Percentiles rank a stretch among this genome's conserved stretches.
These are phyloP conservation scores for Brachymystax lenok DNA, from an alignment of 2,797 vertebrate species.

Conservation along the genomic window DNA sequence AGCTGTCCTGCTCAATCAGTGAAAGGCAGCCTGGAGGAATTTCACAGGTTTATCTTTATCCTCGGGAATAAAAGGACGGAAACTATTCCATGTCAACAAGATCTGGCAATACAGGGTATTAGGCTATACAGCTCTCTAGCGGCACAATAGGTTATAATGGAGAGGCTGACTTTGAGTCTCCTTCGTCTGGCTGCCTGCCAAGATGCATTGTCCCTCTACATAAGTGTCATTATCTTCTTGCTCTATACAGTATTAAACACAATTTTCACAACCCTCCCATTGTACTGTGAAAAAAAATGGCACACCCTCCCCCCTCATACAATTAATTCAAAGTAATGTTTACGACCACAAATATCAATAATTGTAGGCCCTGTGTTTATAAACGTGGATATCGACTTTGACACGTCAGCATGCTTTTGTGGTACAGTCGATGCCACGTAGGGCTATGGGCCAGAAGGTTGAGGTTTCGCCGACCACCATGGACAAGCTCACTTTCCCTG, in stretches of 20 bases:
- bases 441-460: too few relatives aligned
- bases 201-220: background rate
- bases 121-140: background rate
- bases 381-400: too few relatives aligned
- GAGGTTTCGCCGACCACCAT: too few relatives aligned
- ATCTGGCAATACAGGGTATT: slow-evolving; percentile 14
- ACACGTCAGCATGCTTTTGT: too few relatives aligned
- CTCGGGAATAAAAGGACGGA: slow-evolving; percentile 52
- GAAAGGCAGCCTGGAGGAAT: slow-evolving; percentile 17
- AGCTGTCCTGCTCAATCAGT: slow-evolving; percentile 60
- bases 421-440: too few relatives aligned
- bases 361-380: too few relatives aligned
- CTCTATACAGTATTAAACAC: background rate
- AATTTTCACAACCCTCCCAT: too few relatives aligned
- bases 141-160: slow-evolving; percentile 15
- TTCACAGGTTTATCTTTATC: slow-evolving; percentile 41
- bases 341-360: too few relatives aligned
- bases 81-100: slow-evolving; percentile 55
- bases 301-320: too few relatives aligned
- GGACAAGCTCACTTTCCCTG: too few relatives aligned
- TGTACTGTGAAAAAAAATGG: too few relatives aligned
- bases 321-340: too few relatives aligned
- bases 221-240: background rate
- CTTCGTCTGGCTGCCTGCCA: slow-evolving; percentile 12
- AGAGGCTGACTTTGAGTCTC: slow-evolving; percentile 6